These are phyloP conservation scores for Notolabrus celidotus DNA, from an alignment of 2,797 vertebrate species.

Conservation along the genomic window DNA sequence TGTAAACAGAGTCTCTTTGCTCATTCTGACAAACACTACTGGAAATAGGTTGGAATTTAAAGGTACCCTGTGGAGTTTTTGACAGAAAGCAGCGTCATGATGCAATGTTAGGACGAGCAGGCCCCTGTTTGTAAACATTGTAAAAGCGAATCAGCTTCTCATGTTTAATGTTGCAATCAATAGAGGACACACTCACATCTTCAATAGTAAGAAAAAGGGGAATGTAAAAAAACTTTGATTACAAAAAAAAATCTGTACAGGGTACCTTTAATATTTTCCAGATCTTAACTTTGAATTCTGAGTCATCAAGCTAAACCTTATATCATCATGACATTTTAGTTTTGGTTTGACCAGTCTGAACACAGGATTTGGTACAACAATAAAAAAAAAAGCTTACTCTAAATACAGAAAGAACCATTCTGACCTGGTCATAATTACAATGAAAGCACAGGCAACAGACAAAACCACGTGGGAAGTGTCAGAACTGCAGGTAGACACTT, in stretches of 20 bases:
- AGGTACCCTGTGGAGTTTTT: slow-evolving; percentile 30
- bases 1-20: neutral
- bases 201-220: slow-evolving; percentile 6
- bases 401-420: slow-evolving; percentile 87
- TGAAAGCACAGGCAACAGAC: slow-evolving; percentile 85
- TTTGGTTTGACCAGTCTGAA: slow-evolving; percentile 54
- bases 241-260: neutral
- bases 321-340: neutral
- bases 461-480: slow-evolving; percentile 15
- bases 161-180: neutral
- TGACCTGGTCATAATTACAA: slow-evolving; percentile 64
- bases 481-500: slow-evolving; percentile 21
- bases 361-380: slow-evolving; percentile 71
- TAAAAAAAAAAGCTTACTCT: slow-evolving; percentile 39
- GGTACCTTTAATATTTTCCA: slow-evolving; percentile 10
- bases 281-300: neutral
- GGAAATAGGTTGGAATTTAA: slow-evolving; percentile 14
- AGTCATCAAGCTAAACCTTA: neutral
- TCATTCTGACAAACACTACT: neutral
- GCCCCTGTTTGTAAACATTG: slow-evolving; percentile 4
- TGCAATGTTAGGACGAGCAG: slow-evolving; percentile 3
- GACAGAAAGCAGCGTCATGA: neutral
- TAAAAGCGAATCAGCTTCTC: neutral
- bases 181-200: neutral
- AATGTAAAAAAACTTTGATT: slow-evolving; percentile 11